phyloP scores from a whole-genome alignment of 2,113 vertebrate species.

The Anser cygnoides region DNA sequence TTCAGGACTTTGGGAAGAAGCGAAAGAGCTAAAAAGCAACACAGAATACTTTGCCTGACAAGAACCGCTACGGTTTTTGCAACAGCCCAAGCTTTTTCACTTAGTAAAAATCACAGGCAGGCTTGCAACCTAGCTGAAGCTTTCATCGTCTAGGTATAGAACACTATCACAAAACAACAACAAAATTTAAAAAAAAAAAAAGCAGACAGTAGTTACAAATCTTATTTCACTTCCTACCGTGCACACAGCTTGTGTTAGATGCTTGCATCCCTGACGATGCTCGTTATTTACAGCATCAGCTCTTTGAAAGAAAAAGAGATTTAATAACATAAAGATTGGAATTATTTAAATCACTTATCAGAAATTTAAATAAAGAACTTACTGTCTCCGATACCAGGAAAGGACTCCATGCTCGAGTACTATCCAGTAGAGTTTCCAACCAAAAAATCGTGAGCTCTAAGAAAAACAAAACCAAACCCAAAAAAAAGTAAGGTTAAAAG shows the following conservation, averaged over 20 bases:
- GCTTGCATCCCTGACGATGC: slow-evolving; percentile 91
- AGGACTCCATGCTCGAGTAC: slow-evolving; percentile 89
- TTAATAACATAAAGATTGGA: not conserved
- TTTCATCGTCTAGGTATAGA: not conserved
- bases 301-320: slow-evolving; percentile 77
- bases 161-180: not conserved
- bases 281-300: slow-evolving; percentile 82
- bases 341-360: not conserved
- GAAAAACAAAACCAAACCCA: not conserved
- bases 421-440: slow-evolving; percentile 90
- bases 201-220: not conserved
- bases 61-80: not conserved
- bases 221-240: slow-evolving; percentile 79
- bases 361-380: slow-evolving; percentile 69
- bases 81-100: not conserved
- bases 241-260: slow-evolving; percentile 89
- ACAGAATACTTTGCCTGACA: not conserved
- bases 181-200: not conserved
- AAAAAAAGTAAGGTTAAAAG: not conserved
- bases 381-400: slow-evolving; percentile 92
- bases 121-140: not conserved
- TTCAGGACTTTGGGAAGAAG: not conserved
- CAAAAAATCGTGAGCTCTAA: slow-evolving; percentile 89
- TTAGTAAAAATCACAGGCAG: not conserved
- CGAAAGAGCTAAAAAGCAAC: not conserved